Conservation (phyloP, 2,888 invertebrate genomes). For the Deroplatys truncata region DNA sequence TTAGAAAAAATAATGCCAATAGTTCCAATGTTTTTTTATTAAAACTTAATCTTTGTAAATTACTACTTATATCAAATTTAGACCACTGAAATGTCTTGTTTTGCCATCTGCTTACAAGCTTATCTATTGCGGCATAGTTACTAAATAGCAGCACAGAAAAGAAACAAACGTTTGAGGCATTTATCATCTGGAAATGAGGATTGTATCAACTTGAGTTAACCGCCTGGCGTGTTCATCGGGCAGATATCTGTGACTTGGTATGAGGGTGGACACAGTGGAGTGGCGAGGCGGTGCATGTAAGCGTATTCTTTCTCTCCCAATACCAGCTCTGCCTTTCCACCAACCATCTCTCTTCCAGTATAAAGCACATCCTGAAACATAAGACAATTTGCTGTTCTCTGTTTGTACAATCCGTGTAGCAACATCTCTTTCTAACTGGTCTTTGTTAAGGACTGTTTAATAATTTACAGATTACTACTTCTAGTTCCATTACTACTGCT, state of each 20-base stretch:
- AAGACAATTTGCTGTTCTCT: neutral
- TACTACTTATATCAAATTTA: neutral
- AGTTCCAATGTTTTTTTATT: neutral
- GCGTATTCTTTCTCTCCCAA: conserved; percentile 42
- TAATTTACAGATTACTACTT: no score
- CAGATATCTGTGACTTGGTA: conserved; percentile 30
- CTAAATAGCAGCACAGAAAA: neutral
- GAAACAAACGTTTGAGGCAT: neutral
- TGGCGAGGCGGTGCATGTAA: conserved; percentile 49
- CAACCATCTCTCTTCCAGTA: conserved; percentile 7
- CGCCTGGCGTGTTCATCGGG: conserved; percentile 44
- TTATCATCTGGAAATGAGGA: conserved; percentile 55
- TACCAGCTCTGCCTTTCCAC: neutral
- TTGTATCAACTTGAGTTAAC: conserved; percentile 54
- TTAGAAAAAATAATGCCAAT: neutral
- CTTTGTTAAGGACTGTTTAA: no score
- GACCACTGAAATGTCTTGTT: neutral
- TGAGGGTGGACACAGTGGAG: conserved; percentile 39
- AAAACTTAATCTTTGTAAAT: neutral
- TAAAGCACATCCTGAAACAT: neutral
- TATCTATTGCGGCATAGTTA: neutral
- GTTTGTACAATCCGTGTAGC: no score
- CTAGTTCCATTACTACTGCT: no score
- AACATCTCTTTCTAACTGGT: no score
- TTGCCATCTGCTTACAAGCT: neutral